A percentile compares a stretch with the other conserved stretches of the same genome.
phyloP scores from a whole-genome alignment of 2,113 vertebrate genomes.

The Procapra przewalskii region DNA sequence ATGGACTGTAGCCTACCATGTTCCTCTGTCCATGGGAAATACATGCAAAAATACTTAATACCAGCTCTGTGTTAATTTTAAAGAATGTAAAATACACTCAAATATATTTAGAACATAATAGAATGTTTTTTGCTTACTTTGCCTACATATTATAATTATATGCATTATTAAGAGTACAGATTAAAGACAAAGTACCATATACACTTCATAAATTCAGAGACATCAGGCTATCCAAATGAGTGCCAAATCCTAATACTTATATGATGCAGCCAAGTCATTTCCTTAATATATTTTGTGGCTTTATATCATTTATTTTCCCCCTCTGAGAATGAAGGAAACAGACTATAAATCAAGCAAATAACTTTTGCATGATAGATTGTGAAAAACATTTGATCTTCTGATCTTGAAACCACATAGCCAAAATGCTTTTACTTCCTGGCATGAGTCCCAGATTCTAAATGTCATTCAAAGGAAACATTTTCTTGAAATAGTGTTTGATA shows the following conservation, averaged over 20 bases:
- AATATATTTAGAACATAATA: background rate
- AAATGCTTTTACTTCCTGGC: conserved; percentile 80
- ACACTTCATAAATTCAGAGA: background rate
- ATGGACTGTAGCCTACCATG: background rate
- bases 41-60: background rate
- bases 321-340: conserved; percentile 59
- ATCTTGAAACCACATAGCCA: conserved; percentile 71
- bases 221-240: background rate
- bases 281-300: conserved; percentile 14
- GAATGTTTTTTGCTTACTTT: background rate
- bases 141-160: background rate
- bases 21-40: background rate
- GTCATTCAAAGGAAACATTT: conserved; percentile 75
- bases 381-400: conserved; percentile 75
- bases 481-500: conserved; percentile 64
- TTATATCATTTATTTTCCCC: conserved; percentile 27
- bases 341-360: conserved; percentile 71
- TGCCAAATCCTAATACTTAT: background rate
- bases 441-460: conserved; percentile 75
- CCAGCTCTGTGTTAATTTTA: background rate
- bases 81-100: background rate
- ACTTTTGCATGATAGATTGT: conserved; percentile 70
- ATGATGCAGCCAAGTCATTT: conserved; percentile 13
- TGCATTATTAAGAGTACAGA: background rate
- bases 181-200: background rate